phyloP scores from a whole-genome alignment of 2,888 invertebrate genomes.

The Dyspetes luteomarginatus region DNA sequence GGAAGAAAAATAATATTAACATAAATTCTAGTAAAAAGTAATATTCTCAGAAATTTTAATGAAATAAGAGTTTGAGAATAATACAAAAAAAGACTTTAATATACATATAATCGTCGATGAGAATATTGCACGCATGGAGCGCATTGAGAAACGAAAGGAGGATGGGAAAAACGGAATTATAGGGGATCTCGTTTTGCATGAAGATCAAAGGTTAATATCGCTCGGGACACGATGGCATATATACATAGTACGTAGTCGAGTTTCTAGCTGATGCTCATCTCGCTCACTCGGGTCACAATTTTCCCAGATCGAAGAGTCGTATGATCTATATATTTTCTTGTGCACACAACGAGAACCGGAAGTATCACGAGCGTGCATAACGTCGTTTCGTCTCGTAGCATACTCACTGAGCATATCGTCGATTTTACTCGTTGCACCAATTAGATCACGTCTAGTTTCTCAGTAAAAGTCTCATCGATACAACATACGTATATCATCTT shows the following conservation, averaged over 20 bases:
- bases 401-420: background rate
- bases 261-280: slow-evolving; percentile 23
- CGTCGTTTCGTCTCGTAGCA: background rate
- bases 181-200: slow-evolving; percentile 66
- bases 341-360: background rate
- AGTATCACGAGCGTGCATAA: background rate
- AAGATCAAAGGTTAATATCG: slow-evolving; percentile 69
- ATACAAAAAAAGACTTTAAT: background rate
- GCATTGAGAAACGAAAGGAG: slow-evolving; percentile 46
- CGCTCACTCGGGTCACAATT: slow-evolving; percentile 43
- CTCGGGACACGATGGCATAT: slow-evolving; percentile 46
- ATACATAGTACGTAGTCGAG: slow-evolving; percentile 19
- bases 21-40: no score
- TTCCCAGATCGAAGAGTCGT: slow-evolving; percentile 47
- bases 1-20: no score
- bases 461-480: no score
- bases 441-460: background rate
- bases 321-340: background rate
- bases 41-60: no score
- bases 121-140: slow-evolving; percentile 38
- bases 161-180: slow-evolving; percentile 42
- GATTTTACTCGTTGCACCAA: background rate
- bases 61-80: no score
- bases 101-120: slow-evolving; percentile 37
- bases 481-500: no score